These are phyloP conservation scores for Astreopora myriophthalma DNA, from an alignment of 64 coral and sea anemone species.

Conservation along the genomic window DNA sequence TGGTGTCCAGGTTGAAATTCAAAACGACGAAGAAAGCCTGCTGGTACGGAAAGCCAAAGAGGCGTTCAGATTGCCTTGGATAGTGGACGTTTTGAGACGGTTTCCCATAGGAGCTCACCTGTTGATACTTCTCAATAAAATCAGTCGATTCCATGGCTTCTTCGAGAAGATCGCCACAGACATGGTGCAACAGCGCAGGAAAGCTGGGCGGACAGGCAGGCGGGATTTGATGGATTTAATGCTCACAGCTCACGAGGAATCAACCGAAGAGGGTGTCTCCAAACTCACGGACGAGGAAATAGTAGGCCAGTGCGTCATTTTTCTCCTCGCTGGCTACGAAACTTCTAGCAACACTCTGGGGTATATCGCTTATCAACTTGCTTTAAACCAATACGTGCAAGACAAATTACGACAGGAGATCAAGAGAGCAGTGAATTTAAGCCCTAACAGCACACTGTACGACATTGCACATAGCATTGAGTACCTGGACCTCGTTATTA, in stretches of 20 bases:
- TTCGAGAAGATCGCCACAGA: slow-evolving; percentile 49
- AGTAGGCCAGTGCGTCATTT: slow-evolving; percentile 55
- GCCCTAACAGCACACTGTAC: slow-evolving; percentile 41
- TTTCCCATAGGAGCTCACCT: background rate
- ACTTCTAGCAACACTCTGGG: slow-evolving; percentile 65
- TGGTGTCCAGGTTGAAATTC: slow-evolving; percentile 59
- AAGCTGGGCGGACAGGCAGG: slow-evolving; percentile 22
- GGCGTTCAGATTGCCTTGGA: background rate
- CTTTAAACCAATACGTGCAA: slow-evolving; percentile 51
- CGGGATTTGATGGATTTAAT: slow-evolving; percentile 66
- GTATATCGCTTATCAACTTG: slow-evolving; percentile 53
- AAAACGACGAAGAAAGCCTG: slow-evolving; percentile 16
- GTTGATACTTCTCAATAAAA: background rate
- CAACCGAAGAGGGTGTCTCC: background rate
- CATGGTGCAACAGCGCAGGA: slow-evolving; percentile 28
- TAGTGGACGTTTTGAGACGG: background rate
- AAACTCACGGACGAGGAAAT: slow-evolving; percentile 68
- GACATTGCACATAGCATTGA: slow-evolving; percentile 44
- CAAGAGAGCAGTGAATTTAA: background rate
- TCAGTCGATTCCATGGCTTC: background rate
- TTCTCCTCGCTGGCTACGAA: slow-evolving; percentile 68
- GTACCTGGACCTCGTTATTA: slow-evolving; percentile 64
- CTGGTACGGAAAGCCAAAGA: background rate
- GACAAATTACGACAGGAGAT: slow-evolving; percentile 41
- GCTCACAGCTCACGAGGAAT: slow-evolving; percentile 46